Evolutionary conservation across 2,113 vertebrate genomes (phyloP), one percentile per base, ranked within the genome.

Genomic region (Sander vitreus): DNA sequence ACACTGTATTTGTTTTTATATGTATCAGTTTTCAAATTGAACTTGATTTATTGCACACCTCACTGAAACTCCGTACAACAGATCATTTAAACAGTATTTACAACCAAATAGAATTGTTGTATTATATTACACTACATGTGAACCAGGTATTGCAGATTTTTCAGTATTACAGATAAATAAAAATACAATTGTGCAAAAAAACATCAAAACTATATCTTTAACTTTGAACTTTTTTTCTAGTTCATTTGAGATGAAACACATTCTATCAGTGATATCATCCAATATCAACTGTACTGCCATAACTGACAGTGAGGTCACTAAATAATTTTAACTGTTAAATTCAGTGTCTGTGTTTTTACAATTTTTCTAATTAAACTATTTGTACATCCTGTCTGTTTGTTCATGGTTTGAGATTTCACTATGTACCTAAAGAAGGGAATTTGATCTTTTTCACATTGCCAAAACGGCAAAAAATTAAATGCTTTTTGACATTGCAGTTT

Each of bases 391-490:
- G 15, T 51, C 2, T 66, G 62, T 74, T 13, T 75, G 19, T 39
- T 54, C 14, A 15, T 54, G 19, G 16, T 60, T 47, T 19, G 7
- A 59, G 1, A 7, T 47, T 19, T 80, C 3, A 57, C 4, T 21
- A 3, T 64, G 54, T 68, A 30, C 14, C 23, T n/a, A 3, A 65
- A 68, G 5, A 87, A 83, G 83, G 85, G 69, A 83, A 47, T 74
- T 76, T 66, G 3, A 21, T 23, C 1, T 51, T 1, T 63, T 57
- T 72, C 23, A 47, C 13, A 21, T 45, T 39, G 16, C 13, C 8
- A n/a, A 39, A 76, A 71, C 36, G 16, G 58, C 19, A 63, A 50
- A 57, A 43, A 76, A 43, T 62, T 51, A 82, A 82, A 66, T 13
- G n/a, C n/a, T 48, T 67, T 70, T 43, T 57, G 4, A 27, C 6